Percentiles rank a stretch among this genome's conserved stretches.
phyloP scores from a whole-genome alignment of 2,888 invertebrate species.

The Eupithecia abbreviata region DNA sequence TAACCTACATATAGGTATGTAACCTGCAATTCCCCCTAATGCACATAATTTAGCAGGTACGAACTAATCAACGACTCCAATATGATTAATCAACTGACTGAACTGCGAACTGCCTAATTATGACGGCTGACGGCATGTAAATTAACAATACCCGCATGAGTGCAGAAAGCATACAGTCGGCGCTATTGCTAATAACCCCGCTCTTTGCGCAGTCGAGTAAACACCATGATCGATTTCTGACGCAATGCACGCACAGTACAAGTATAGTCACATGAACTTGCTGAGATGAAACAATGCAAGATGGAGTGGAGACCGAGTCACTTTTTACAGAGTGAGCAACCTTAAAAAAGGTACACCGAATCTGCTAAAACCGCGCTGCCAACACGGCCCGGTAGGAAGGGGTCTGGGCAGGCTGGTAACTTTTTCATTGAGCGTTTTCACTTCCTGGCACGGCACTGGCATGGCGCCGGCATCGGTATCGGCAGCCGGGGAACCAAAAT shows the following conservation, averaged over 20 bases:
- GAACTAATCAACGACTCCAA: conserved; percentile 29
- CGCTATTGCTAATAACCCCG: neutral
- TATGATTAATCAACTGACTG: conserved; percentile 41
- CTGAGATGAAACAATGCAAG: neutral
- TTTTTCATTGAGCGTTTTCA: neutral
- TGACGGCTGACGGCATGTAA: conserved; percentile 32
- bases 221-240: neutral
- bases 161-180: conserved; percentile 2
- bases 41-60: conserved; percentile 12
- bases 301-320: neutral
- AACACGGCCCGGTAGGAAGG: neutral
- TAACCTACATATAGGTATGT: neutral
- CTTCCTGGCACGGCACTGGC: neutral
- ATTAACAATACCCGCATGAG: conserved; percentile 12
- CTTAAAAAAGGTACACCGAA: neutral
- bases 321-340: neutral
- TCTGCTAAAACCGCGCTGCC: neutral
- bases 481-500: neutral
- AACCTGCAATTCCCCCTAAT: neutral
- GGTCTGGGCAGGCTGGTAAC: neutral
- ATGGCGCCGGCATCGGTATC: neutral
- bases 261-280: neutral
- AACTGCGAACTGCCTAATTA: conserved; percentile 29
- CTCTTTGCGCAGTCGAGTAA: neutral
- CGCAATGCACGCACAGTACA: neutral